Evolutionary conservation across 2,797 vertebrate species (phyloP), one percentile per base, ranked within the genome.

Genomic region (Tragelaphus eurycerus): DNA sequence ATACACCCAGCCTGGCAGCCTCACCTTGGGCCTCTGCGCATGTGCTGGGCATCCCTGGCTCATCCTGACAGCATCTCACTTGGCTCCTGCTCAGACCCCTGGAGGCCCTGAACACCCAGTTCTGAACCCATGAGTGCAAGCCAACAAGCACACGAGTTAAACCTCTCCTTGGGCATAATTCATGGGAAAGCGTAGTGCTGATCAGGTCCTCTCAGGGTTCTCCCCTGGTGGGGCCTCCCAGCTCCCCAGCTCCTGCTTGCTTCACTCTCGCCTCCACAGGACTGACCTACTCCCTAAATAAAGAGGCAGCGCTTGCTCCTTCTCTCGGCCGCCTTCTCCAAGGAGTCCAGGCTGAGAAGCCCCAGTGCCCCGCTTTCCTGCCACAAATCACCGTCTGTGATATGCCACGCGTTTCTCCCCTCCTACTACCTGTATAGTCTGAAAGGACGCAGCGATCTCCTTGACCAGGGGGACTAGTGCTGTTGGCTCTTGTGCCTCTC

Each of bases 11-110:
- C 8, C 0, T 0, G 2, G 11, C 48, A 6, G 17, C 52, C 38
- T 5, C n/a, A 29, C 29, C 7, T 5, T 0, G 3, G 43, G 27
- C 13, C 60, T 55, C 48, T 43, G 15, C 0, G 0, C 48, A 0
- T n/a, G 17, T 10, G 11, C 52, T 7, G 4, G 17, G 43, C 50
- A 14, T 23, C 48, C 17, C 48, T 52, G 31, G 48, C 27, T 17
- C 19, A 78, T 52, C 8, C 52, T 17, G 19, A 23, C 4, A 13
- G n/a, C 34, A 0, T 6, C 46, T 57, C 38, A 0, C 2, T 1
- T 3, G 2, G 7, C 4, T 34, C 52, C 16, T 27, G 64, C 55
- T 14, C 17, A 4, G n/a, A 38, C 7, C 16, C 17, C 7, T 0
- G 1, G 31, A 9, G 43, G 4, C 27, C 15, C 38, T n/a, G 27